Percentiles rank a stretch among this genome's conserved stretches.
Evolutionary conservation across 2,888 invertebrate species (phyloP).

Genomic region (Copidosoma aretas): DNA sequence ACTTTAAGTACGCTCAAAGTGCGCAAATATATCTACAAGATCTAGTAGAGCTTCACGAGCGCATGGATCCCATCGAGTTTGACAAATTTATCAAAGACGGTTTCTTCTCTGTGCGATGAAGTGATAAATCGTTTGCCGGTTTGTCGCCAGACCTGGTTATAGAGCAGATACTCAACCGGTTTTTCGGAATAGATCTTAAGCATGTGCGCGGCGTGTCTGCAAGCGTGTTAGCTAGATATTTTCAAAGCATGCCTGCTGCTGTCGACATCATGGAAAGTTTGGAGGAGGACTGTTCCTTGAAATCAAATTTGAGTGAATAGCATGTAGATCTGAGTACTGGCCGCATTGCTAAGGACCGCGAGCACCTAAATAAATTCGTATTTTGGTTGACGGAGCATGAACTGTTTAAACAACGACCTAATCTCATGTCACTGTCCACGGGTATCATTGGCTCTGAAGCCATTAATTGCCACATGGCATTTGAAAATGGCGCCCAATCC

Average conservation of each 20-base stretch:
- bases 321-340: not conserved
- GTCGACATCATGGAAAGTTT: slow-evolving; percentile 37
- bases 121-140: not conserved
- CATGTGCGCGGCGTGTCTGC: slow-evolving; percentile 9
- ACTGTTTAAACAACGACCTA: not conserved
- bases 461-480: slow-evolving; percentile 2
- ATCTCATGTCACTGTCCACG: not conserved
- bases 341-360: not conserved
- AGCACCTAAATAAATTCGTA: not conserved
- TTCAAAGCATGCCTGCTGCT: slow-evolving; percentile 37
- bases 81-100: not conserved
- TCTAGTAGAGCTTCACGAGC: slow-evolving; percentile 38
- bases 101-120: not conserved
- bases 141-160: not conserved
- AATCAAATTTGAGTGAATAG: not conserved
- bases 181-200: slow-evolving; percentile 2
- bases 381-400: slow-evolving; percentile 2
- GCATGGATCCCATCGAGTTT: slow-evolving; percentile 21
- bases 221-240: slow-evolving; percentile 19
- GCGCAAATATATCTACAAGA: slow-evolving; percentile 51
- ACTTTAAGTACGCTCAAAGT: slow-evolving; percentile 49
- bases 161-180: slow-evolving; percentile 8
- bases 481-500: not conserved
- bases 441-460: not conserved
- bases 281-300: slow-evolving; percentile 33